phyloP scores from a whole-genome alignment of 1,140 invertebrate species.

The Meloidogyne floridensis region DNA sequence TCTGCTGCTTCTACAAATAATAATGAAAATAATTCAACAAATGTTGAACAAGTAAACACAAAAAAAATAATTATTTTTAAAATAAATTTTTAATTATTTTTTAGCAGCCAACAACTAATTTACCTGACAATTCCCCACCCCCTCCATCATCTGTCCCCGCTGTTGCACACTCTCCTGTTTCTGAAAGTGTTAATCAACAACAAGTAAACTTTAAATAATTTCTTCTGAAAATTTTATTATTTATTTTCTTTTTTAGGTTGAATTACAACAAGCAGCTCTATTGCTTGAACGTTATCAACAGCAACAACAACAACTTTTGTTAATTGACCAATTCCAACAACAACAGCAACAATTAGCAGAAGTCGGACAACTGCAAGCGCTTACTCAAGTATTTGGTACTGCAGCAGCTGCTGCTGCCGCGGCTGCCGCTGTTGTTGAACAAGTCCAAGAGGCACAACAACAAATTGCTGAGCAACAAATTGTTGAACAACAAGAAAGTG shows the following conservation, averaged over 20 bases:
- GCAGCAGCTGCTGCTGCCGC: background rate
- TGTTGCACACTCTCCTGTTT: background rate
- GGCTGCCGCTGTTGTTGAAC: background rate
- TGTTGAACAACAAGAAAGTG: background rate
- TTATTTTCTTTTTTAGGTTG: background rate
- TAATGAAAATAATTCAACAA: background rate
- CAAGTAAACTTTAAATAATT: background rate
- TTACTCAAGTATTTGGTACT: background rate
- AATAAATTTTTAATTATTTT: background rate
- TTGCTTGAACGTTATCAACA: conserved; percentile 2
- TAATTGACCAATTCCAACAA: conserved; percentile 1
- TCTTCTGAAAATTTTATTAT: background rate
- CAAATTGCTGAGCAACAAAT: background rate
- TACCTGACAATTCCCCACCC: background rate
- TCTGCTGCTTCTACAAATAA: background rate
- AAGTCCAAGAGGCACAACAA: background rate
- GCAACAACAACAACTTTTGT: conserved; percentile 9
- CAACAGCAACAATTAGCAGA: conserved; percentile 3
- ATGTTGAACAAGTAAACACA: background rate
- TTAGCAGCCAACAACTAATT: background rate
- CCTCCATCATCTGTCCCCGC: background rate
- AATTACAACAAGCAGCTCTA: conserved; percentile 6
- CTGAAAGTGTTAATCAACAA: conserved; percentile 2
- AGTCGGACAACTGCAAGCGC: background rate
- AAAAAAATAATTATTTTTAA: background rate